Percentiles rank a stretch among this genome's conserved stretches.
Evolutionary conservation across 2,113 vertebrate species (phyloP).

Genomic region (Bolborhynchus lineola): DNA sequence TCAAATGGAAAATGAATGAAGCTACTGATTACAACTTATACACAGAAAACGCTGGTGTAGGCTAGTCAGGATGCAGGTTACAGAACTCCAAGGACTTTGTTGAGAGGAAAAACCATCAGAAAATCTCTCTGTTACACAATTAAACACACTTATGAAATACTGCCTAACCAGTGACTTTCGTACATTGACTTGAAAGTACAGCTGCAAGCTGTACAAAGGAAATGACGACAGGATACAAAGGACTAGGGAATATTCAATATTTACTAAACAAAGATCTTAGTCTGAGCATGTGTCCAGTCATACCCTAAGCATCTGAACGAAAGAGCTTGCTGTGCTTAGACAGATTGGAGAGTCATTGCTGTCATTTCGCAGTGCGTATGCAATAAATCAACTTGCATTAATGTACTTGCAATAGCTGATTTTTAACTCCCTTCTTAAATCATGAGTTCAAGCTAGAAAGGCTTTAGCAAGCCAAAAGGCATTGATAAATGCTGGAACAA

Average conservation of each 20-base stretch:
- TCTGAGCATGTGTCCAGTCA: constrained; percentile 40
- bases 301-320: constrained; percentile 34
- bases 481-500: neutral
- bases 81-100: neutral
- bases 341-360: neutral
- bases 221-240: constrained; percentile 59
- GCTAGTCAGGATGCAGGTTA: neutral
- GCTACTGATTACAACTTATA: neutral
- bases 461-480: neutral
- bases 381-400: neutral
- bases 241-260: constrained; percentile 63
- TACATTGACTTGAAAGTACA: constrained; percentile 29
- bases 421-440: neutral
- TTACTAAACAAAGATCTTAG: constrained; percentile 61
- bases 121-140: neutral
- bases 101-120: neutral
- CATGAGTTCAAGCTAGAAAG: neutral
- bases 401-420: neutral
- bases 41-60: neutral
- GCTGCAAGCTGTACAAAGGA: constrained; percentile 57
- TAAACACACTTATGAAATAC: neutral
- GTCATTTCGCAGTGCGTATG: neutral
- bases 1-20: neutral
- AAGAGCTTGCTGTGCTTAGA: neutral
- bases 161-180: neutral